These are phyloP conservation scores for Eristalinus sepulchralis DNA, from an alignment of 2,888 invertebrate species.

Conservation along the genomic window DNA sequence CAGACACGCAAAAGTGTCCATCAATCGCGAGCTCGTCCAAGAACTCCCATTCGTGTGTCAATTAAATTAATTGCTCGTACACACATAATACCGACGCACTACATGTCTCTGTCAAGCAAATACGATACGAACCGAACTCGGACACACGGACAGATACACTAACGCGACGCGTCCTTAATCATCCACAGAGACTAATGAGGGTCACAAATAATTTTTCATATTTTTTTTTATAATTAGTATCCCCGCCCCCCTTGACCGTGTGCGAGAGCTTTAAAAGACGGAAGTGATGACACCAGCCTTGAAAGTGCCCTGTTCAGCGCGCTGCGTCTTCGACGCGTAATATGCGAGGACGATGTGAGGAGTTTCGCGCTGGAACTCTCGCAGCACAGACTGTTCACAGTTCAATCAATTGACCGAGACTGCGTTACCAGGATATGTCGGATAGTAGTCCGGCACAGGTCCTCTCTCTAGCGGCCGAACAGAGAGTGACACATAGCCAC, in stretches of 20 bases:
- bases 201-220: constrained; percentile 18
- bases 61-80: constrained; percentile 63
- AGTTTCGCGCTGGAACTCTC: constrained; percentile 17
- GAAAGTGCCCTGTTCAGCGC: background rate
- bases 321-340: background rate
- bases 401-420: constrained; percentile 67
- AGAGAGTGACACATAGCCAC: constrained; percentile 45
- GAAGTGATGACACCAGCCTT: background rate
- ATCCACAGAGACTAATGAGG: constrained; percentile 3
- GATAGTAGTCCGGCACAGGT: constrained; percentile 47
- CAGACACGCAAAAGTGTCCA: constrained; percentile 45
- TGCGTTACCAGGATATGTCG: constrained; percentile 60
- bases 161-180: constrained; percentile 23
- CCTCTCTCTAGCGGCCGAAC: constrained; percentile 39
- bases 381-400: constrained; percentile 41
- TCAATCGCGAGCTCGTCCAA: constrained; percentile 46
- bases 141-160: constrained; percentile 6
- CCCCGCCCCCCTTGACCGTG: background rate
- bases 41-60: constrained; percentile 56
- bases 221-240: constrained; percentile 57
- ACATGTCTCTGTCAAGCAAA: background rate
- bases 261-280: background rate
- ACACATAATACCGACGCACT: constrained; percentile 45
- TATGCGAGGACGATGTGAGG: background rate
- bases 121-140: background rate